Conservation (phyloP, 2,888 invertebrate genomes). For the Stomorhina lunata region DNA sequence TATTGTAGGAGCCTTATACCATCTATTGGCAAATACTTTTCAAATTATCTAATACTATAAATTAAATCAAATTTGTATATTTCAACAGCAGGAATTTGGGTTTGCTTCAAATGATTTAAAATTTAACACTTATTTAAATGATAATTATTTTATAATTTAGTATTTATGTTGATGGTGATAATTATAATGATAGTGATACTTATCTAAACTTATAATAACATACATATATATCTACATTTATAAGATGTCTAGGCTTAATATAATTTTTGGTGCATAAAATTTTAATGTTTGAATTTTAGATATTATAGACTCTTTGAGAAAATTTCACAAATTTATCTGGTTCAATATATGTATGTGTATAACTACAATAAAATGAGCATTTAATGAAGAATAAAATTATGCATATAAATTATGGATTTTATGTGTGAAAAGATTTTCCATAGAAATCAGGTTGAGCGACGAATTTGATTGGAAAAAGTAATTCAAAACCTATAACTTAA, state of each 20-base stretch:
- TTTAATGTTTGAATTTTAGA: slow-evolving; percentile 60
- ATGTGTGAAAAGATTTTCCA: neutral
- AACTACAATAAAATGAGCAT: slow-evolving; percentile 40
- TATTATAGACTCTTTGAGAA: slow-evolving; percentile 52
- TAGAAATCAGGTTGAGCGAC: neutral
- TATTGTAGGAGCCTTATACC: no score
- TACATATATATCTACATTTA: no score
- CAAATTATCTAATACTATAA: no score
- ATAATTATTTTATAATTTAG: slow-evolving; percentile 21
- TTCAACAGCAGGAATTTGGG: no score
- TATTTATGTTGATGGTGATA: slow-evolving; percentile 31
- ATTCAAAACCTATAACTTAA: no score
- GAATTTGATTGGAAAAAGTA: neutral
- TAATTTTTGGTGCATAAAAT: slow-evolving; percentile 31
- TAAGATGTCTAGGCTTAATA: neutral
- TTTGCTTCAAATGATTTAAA: slow-evolving; percentile 41
- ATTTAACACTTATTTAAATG: slow-evolving; percentile 49
- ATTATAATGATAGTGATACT: slow-evolving; percentile 15
- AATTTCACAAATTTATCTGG: slow-evolving; percentile 39
- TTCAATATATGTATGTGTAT: no score
- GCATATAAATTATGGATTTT: slow-evolving; percentile 35
- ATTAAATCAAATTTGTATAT: no score
- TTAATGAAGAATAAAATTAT: slow-evolving; percentile 52
- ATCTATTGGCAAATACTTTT: no score
- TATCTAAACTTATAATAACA: slow-evolving; percentile 18